Base-by-base conservation (phyloP, 92 coral and sea anemone genomes). In the Porites lobata region DNA sequence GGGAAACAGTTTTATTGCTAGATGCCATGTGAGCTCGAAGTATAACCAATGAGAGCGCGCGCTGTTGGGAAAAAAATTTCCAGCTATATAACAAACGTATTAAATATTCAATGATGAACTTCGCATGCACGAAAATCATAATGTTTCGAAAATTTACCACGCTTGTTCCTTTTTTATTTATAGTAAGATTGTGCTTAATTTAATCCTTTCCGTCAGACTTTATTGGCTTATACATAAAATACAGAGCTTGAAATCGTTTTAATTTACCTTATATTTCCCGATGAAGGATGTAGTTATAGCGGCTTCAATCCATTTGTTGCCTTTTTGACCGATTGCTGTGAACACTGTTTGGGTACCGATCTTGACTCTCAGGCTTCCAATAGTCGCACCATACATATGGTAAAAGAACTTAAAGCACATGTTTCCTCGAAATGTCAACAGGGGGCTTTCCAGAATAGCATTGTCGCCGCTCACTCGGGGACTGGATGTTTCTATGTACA, bases 401-500 rank as follows among this genome's bases (percentile, higher is more conserved):
- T 84, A 90, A 18, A 47, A 90, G 72, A 89, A 89, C 43, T 79
- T 57, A 9, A 89, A 29, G 32, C 92, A 89, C 68, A 54, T 89
- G 22, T 17, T 56, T 6, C 76, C 76, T 17, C 76, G 70, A 56
- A 32, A 62, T 61, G 53, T 7, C n/a, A 89, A 29, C 17, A 62
- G 47, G 3, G 92, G 89, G 11, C 67, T 69, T 57, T 51, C 66
- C 43, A 89, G 62, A 20, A 56, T 76, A 1, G 92, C 92, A 5
- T 22, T 43, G 13, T 89, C 89, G n/a, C 79, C 84, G 22, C 29
- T 14, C 9, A 47, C 22, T 47, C 92, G 82, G 13, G 92, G 92
- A 19, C 62, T 47, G 22, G 85, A 84, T 15, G 92, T 89, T 69
- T 89, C 92, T 50, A 84, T 66, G 76, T 89, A 84, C 79, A 84